phyloP scores from a whole-genome alignment of 2,888 invertebrate genomes.

The Nasonia oneida region DNA sequence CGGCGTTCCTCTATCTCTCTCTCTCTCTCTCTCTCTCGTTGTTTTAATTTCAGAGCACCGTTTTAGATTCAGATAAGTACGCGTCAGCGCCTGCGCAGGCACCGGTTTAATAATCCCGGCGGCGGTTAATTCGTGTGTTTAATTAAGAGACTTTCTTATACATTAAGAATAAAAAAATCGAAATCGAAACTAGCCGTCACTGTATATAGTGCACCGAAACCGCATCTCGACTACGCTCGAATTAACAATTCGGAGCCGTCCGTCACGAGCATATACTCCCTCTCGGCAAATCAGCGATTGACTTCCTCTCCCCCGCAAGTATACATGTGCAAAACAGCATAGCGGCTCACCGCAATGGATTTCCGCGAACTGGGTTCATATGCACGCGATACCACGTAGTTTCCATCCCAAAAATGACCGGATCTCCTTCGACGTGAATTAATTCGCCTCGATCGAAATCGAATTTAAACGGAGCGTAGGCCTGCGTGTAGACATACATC shows the following conservation, averaged over 20 bases:
- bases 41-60: not conserved
- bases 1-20: not conserved
- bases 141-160: not conserved
- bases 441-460: not conserved
- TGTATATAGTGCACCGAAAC: not conserved
- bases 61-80: constrained; percentile 5
- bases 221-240: not conserved
- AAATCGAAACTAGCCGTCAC: too few relatives aligned
- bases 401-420: not conserved
- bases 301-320: not conserved
- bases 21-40: not conserved
- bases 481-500: not conserved
- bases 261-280: not conserved
- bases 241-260: not conserved
- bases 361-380: not conserved
- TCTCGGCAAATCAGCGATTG: too few relatives aligned
- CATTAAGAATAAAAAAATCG: too few relatives aligned
- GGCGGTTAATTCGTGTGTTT: not conserved
- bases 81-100: not conserved
- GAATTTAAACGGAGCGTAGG: not conserved
- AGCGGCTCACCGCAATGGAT: not conserved
- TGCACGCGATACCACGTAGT: not conserved
- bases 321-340: not conserved
- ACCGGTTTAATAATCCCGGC: not conserved
- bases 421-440: not conserved